phyloP scores from a whole-genome alignment of 2,888 invertebrate species.

The Helleia helle region DNA sequence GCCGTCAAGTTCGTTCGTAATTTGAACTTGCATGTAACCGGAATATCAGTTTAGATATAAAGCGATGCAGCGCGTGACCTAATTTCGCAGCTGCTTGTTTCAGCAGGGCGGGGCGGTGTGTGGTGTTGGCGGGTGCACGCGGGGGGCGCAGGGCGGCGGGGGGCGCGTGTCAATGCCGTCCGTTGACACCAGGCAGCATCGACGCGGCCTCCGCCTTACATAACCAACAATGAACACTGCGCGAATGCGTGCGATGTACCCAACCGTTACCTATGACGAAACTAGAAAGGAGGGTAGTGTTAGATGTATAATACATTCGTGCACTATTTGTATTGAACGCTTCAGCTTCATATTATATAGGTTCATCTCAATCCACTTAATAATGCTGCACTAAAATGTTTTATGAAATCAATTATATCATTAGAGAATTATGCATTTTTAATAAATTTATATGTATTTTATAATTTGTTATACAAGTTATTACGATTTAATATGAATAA shows the following conservation, averaged over 20 bases:
- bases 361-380: too few relatives aligned
- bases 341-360: too few relatives aligned
- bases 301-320: background rate
- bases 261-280: conserved; percentile 19
- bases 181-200: conserved; percentile 70
- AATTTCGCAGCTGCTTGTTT: conserved; percentile 73
- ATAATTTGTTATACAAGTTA: too few relatives aligned
- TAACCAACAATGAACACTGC: conserved; percentile 67
- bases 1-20: background rate
- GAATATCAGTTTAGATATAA: conserved; percentile 33
- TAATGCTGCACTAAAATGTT: too few relatives aligned
- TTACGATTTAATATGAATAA: too few relatives aligned
- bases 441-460: background rate
- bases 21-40: background rate
- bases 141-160: conserved; percentile 44
- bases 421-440: background rate
- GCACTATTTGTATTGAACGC: too few relatives aligned
- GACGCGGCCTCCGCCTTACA: conserved; percentile 70
- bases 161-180: conserved; percentile 71
- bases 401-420: too few relatives aligned
- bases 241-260: conserved; percentile 58
- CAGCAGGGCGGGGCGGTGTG: conserved; percentile 47
- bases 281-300: background rate
- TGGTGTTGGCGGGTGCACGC: conserved; percentile 32
- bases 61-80: conserved; percentile 64